Base-by-base conservation (phyloP, 92 coral and sea anemone genomes). In the Bergia puertoricense region DNA sequence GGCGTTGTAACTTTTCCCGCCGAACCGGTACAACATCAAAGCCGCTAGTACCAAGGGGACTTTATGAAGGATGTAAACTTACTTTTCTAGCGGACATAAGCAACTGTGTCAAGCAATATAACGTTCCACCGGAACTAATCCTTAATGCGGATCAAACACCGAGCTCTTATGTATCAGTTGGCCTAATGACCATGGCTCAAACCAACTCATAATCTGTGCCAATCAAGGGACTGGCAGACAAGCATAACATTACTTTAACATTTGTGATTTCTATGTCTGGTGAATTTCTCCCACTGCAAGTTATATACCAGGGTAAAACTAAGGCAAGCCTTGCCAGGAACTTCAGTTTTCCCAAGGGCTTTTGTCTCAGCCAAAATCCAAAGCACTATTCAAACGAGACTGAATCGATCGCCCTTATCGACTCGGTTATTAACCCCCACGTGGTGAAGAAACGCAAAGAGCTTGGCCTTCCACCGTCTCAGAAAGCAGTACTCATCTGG, bases 101-200 rank as follows among this genome's bases (percentile, higher is more conserved):
- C 38, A 77, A 77, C 62, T 44, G 81, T 16, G 41, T 77, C 81
- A 45, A 45, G 81, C 81, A 77, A 77, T 77, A 77, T 65, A 77
- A 77, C 7, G 65, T 77, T 77, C 81, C 81, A 77, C 62, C 71
- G 59, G 76, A 72, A 71, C 50, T 89, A 2, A 90, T 92, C 74
- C 94, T 94, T 50, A 94, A 94, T 90, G 94, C 86, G 2, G 94
- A 92, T 86, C 92, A 94, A 78, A 30, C 30, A 30, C 30, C 30
- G 30, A 30, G 30, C 30, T 30, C 30, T 4, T 94, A 88, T 76
- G 94, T 94, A 57, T 92, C 94, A 76, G 92, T 93, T 59, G 96
- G 93, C 30, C 88, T 89, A 88, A 93, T 94, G 94, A 92, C 93
- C 37, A 94, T 94, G 94, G 89, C 95, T 59, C 90, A 79, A 54